Conservation (phyloP, 1,140 invertebrate species). For the Zaprionus ghesquierei region DNA sequence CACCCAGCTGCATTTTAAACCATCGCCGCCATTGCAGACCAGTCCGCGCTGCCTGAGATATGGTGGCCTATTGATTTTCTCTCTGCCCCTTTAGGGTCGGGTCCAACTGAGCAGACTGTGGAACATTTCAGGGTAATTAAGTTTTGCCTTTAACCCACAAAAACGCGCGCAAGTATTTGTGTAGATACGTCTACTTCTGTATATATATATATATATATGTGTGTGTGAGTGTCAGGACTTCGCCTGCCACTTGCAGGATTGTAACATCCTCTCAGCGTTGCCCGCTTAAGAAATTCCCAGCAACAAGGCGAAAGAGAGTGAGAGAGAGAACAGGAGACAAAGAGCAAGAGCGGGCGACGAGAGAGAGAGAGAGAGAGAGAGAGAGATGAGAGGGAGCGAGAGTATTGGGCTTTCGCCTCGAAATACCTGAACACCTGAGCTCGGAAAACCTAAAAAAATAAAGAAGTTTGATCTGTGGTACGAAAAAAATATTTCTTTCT, state of each 20-base stretch:
- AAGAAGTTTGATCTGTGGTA: background rate
- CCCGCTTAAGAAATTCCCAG: background rate
- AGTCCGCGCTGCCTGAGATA: background rate
- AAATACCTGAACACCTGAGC: background rate
- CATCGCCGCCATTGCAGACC: background rate
- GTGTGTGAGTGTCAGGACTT: constrained; percentile 26
- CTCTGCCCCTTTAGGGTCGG: constrained; percentile 25
- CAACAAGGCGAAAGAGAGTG: background rate
- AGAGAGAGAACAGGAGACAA: background rate
- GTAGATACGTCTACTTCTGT: too few relatives aligned
- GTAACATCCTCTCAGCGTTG: constrained; percentile 10
- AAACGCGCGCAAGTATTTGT: background rate
- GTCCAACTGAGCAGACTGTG: constrained; percentile 12
- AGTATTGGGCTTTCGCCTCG: constrained; percentile 17
- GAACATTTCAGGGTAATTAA: constrained; percentile 54
- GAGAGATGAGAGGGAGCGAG: background rate
- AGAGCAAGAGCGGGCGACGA: background rate
- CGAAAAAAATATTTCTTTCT: constrained; percentile 2
- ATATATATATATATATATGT: background rate
- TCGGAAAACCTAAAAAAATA: constrained; percentile 2
- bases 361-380: background rate
- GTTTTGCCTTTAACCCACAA: constrained; percentile 63
- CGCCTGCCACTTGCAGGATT: constrained; percentile 68
- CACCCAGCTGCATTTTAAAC: background rate
- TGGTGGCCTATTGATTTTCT: constrained; percentile 65